These are phyloP conservation scores for Aporophyla nigra DNA, from an alignment of 2,888 invertebrate species.

Conservation along the genomic window DNA sequence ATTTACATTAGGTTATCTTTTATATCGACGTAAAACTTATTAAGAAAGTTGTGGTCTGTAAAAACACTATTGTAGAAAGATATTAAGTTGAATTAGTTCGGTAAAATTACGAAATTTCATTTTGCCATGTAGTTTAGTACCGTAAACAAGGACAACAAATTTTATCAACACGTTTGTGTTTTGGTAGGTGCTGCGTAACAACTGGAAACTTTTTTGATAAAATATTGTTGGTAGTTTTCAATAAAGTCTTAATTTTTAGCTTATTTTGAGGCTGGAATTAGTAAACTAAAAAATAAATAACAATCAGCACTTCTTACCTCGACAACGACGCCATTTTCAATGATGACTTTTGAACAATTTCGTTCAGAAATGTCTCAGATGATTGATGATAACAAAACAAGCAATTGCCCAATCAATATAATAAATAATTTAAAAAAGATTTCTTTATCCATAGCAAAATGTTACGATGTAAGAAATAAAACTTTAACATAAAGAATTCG, in stretches of 20 bases:
- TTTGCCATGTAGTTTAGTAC: conserved; percentile 24
- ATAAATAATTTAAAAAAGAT: rapidly evolving
- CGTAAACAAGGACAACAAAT: conserved; percentile 29
- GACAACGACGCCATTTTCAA: conserved; percentile 86
- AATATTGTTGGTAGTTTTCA: neutral
- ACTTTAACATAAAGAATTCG: neutral
- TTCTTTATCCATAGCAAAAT: neutral
- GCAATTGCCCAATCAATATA: neutral
- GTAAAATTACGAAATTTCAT: conserved; percentile 20
- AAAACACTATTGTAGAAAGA: neutral
- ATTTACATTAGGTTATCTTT: conserved; percentile 42
- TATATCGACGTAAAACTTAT: neutral
- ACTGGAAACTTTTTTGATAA: neutral
- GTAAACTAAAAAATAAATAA: conserved; percentile 39
- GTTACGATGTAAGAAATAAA: too few species aligned
- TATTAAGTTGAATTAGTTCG: neutral
- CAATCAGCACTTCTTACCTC: conserved; percentile 77
- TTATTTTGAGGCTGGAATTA: neutral
- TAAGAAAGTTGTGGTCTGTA: neutral
- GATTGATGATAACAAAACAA: neutral
- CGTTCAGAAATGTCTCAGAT: conserved; percentile 28
- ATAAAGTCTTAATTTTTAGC: neutral
- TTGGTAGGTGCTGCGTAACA: neutral
- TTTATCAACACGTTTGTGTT: conserved; percentile 28
- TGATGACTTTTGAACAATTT: conserved; percentile 43